Evolutionary conservation across 1,140 invertebrate genomes (phyloP), one percentile per base, ranked within the genome.

Genomic region (Caerostris extrusa): DNA sequence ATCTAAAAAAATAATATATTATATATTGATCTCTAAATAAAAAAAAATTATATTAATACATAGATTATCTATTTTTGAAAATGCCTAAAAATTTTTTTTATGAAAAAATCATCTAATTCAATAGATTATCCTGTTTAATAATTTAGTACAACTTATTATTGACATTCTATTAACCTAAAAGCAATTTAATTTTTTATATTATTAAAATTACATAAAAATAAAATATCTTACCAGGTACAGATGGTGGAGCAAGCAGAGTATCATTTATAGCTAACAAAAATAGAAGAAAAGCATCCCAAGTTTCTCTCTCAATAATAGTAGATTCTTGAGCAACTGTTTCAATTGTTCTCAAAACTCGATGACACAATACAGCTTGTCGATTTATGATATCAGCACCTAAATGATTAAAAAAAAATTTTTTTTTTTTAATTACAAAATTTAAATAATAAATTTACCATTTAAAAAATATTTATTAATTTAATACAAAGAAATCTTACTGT

Each of bases 191-290:
- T 34, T 34, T 34, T 34, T 34, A 34, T 34, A 34, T 34, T 2
- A 34, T 34, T 34, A 34, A 64, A 12, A 64, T 4, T 64, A 64
- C 17, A 14, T 64, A 64, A 64, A 64, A 64, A 17, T 64, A 17
- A 5, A 14, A 14, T 14, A 8, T 12, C 34, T 77, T 12, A 97
- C 97, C 97, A 96, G 98, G 98, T 34, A 98, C 97, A 34, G 98
- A 98, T 17, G 99, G 99, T 61, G 98, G 98, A 17, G 98, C 97
- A 57, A 99, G 96, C 19, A 99, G 96, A 14, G 98, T 98, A 95
- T 99, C 98, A 95, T 99, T 99, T 58, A 99, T 98, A 6, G 98
- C 98, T 94, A 99, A 96, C 87, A 99, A 96, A 96, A 99, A 98
- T 93, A 98, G 96, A 17, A 99, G 96, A 17, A 99, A 96, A 7